These are phyloP conservation scores for Bombus impatiens DNA, from an alignment of 1,140 invertebrate genomes.

Conservation along the genomic window DNA sequence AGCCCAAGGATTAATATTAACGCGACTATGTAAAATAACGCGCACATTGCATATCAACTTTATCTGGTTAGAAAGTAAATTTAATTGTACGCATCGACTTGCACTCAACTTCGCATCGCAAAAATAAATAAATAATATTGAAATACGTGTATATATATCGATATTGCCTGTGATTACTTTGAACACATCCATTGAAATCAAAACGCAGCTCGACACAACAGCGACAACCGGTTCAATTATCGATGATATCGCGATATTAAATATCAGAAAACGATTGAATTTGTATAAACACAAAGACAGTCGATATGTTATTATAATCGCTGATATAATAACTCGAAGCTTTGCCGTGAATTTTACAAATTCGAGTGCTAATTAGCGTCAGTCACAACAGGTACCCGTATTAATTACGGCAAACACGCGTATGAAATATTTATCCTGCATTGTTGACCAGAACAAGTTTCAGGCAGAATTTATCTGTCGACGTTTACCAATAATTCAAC, in stretches of 20 bases:
- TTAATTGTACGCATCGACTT: background rate
- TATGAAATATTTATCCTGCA: background rate
- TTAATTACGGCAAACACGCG: conserved; percentile 22
- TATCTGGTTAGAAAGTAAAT: background rate
- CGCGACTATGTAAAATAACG: conserved; percentile 46
- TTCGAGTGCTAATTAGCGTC: background rate
- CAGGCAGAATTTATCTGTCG: conserved; percentile 2
- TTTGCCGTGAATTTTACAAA: background rate
- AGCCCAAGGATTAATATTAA: conserved; percentile 42
- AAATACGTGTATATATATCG: background rate
- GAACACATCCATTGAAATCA: background rate
- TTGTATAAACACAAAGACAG: too few species aligned
- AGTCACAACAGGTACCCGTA: background rate
- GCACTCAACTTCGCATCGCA: background rate
- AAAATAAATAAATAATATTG: background rate
- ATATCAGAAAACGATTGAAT: conserved; percentile 12
- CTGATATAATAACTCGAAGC: conserved; percentile 1
- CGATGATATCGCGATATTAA: background rate
- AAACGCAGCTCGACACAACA: background rate
- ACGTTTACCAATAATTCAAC: background rate
- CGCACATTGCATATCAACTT: conserved; percentile 39
- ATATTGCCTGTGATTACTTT: background rate
- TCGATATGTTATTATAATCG: background rate
- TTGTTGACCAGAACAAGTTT: background rate
- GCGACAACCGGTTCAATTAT: background rate